Evolutionary conservation across 2,113 vertebrate species (phyloP), one percentile per base, ranked within the genome.

Genomic region (Anguilla japonica): DNA sequence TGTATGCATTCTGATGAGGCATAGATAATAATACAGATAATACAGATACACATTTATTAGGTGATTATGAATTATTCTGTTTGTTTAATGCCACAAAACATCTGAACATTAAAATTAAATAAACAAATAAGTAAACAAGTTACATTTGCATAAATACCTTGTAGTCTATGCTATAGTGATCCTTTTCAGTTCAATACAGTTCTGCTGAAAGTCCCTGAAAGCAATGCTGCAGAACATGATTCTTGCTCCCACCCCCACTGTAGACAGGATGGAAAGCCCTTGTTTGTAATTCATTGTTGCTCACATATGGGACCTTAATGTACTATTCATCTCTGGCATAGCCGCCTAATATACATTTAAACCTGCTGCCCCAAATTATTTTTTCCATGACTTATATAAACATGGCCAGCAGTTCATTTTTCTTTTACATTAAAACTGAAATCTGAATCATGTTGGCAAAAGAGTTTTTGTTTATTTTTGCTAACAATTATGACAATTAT

Each of bases 141-240:
- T 3, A 29, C n/a, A 83, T 86, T 86, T 85, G 84, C 87, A 82
- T 85, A 60, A 82, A 81, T 26, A n/a, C 39, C 56, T 79, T 60
- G 82, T 79, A 85, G 78, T 79, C 87, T 79, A 89, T 89, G 89
- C 89, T 67, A 86, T 71, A 87, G 87, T 56, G 81, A 84, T 91
- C 90, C 88, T 90, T 89, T 92, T 91, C 34, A 34, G 88, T 81
- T 91, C 90, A 89, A 82, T 86, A 83, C 84, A 88, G 88, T 87
- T 89, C 84, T 88, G n/a, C 60, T 88, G 91, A 87, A 82, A 86
- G 41, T 83, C 53, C 20, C 79, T 89, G 79, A 91, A 83, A 91
- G 88, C 67, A 86, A 88, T 88, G 91, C 87, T 90, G 87, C 80
- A 86, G 67, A 83, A 87, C 85, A 89, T 87, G 91, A 93, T 90